phyloP scores from a whole-genome alignment of 92 coral and sea anemone species.

The Paramuricea clavata region DNA sequence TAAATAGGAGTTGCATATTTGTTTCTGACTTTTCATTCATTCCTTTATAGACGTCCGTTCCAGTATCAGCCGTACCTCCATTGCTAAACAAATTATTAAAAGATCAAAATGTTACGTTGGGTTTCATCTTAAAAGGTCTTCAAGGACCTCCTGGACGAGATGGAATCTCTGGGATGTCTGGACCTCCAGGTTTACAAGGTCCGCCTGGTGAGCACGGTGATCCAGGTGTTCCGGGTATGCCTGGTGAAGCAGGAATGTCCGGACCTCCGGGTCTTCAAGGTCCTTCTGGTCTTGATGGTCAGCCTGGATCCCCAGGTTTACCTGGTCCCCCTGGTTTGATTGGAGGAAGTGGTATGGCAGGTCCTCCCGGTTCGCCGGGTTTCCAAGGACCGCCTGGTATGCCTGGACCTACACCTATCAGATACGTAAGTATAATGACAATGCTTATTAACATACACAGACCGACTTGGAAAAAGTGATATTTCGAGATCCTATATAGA shows the following conservation, averaged over 20 bases:
- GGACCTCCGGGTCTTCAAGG: conserved; percentile 98
- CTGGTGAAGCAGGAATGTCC: conserved; percentile 95
- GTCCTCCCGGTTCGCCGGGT: conserved; percentile 94
- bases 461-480: too few species aligned
- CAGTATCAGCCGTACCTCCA: conserved; percentile 98
- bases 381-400: conserved; percentile 93
- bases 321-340: conserved; percentile 98
- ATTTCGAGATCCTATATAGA: too few species aligned
- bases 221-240: conserved; percentile 92
- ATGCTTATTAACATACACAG: neutral
- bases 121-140: conserved; percentile 98
- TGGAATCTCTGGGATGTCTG: conserved; percentile 98
- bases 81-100: conserved; percentile 95
- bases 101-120: conserved; percentile 99
- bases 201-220: conserved; percentile 95
- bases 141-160: conserved; percentile 99
- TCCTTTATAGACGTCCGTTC: conserved; percentile 88
- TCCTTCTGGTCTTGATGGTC: conserved; percentile 98
- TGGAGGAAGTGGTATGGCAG: conserved; percentile 99
- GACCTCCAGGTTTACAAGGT: conserved; percentile 94
- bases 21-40: neutral
- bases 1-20: too few species aligned
- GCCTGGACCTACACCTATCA: conserved; percentile 97
- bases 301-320: conserved; percentile 98
- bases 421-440: conserved; percentile 88